These are phyloP conservation scores for Neomonachus schauinslandi DNA, from an alignment of 2,113 vertebrate species.

Conservation along the genomic window DNA sequence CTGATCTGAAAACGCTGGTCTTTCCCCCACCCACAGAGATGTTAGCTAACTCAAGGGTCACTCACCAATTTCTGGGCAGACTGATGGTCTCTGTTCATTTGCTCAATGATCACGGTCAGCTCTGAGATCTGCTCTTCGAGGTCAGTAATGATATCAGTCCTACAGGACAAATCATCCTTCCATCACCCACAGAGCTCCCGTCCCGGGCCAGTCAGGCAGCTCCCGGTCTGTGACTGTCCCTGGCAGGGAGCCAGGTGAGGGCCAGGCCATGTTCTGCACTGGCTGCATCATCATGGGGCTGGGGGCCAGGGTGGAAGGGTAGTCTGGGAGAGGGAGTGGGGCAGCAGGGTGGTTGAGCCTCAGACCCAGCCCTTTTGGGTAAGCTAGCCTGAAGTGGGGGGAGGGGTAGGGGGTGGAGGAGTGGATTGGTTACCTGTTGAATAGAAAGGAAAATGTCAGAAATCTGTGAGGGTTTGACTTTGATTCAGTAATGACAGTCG, in stretches of 20 bases:
- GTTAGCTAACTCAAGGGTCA: not conserved
- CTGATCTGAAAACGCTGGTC: not conserved
- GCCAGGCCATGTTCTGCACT: not conserved
- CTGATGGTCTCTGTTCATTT: conserved; percentile 82
- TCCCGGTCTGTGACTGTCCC: not conserved
- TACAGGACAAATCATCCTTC: conserved; percentile 37
- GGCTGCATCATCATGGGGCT: not conserved
- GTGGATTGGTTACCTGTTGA: not conserved
- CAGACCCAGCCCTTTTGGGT: not conserved
- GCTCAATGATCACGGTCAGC: conserved; percentile 81
- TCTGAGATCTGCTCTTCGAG: conserved; percentile 84
- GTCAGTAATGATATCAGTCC: conserved; percentile 77
- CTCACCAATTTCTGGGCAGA: conserved; percentile 77
- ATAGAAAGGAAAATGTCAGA: not conserved
- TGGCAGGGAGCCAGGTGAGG: not conserved
- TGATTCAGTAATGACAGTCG: not conserved
- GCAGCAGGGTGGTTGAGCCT: not conserved
- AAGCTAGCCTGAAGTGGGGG: not conserved
- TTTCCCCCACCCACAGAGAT: not conserved
- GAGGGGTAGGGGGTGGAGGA: not conserved
- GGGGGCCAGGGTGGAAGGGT: not conserved
- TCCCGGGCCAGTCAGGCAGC: not conserved
- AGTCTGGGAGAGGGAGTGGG: not conserved
- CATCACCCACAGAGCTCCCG: not conserved
- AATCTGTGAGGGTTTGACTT: not conserved